Percentiles rank a stretch among this genome's conserved stretches.
Conservation (phyloP, 2,797 vertebrate species). For the Zenarchopterus dispar region DNA sequence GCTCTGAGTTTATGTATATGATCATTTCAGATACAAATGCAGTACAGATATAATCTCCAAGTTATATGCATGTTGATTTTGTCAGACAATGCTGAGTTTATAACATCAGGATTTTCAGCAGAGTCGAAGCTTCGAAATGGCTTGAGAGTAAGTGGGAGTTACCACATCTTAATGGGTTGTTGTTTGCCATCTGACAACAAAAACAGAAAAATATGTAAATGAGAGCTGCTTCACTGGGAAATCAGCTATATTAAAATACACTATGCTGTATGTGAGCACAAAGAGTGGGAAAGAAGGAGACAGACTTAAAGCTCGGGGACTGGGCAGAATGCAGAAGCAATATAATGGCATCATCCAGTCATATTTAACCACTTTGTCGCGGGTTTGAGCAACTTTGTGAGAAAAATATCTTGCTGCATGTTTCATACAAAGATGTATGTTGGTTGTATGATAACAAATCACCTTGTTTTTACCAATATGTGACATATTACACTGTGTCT, state of each 20-base stretch:
- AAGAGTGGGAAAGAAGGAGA: conserved; percentile 4
- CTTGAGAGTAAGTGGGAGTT: conserved; percentile 1
- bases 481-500: too few relatives aligned
- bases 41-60: conserved; percentile 1
- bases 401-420: conserved; percentile 3
- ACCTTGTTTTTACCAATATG: too few relatives aligned
- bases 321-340: conserved; percentile 20
- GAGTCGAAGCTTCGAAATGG: conserved; percentile 3
- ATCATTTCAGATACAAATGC: conserved; percentile 10
- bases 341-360: conserved; percentile 20
- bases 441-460: background rate
- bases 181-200: conserved; percentile 10
- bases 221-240: conserved; percentile 17
- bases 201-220: conserved; percentile 30
- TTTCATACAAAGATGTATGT: background rate
- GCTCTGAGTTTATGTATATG: too few relatives aligned
- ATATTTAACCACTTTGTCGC: conserved; percentile 15
- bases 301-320: background rate
- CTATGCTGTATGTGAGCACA: background rate
- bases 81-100: conserved; percentile 1
- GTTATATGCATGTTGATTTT: background rate
- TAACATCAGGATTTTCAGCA: conserved; percentile 1
- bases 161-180: conserved; percentile 1
- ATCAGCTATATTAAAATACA: conserved; percentile 15
- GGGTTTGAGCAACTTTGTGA: conserved; percentile 3